Conservation (phyloP, 2,797 vertebrate species). For the Menidia menidia region DNA sequence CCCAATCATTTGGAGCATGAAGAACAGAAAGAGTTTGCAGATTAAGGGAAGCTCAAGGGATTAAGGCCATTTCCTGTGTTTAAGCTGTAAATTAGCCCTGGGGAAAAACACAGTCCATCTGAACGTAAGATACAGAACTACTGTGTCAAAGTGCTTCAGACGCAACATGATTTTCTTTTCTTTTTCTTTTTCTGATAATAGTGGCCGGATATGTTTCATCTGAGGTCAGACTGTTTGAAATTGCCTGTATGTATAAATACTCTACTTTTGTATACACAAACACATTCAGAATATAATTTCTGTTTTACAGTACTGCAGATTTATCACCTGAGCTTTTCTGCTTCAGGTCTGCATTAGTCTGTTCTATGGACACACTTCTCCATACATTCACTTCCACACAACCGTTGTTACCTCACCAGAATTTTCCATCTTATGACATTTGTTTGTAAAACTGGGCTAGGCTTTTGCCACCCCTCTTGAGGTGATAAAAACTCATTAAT, state of each 20-base stretch:
- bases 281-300: no score
- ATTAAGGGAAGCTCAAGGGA: slow-evolving; percentile 76
- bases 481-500: not conserved
- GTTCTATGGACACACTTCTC: not conserved
- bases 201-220: not conserved
- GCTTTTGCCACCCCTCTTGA: not conserved
- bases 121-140: slow-evolving; percentile 21
- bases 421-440: not conserved
- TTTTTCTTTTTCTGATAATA: not conserved
- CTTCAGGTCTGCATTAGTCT: not conserved
- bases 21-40: slow-evolving; percentile 78
- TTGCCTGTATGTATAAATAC: no score
- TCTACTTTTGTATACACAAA: no score
- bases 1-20: slow-evolving; percentile 74
- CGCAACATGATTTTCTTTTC: not conserved
- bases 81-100: slow-evolving; percentile 74
- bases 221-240: not conserved
- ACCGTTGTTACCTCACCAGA: not conserved
- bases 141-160: slow-evolving; percentile 6
- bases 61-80: slow-evolving; percentile 78
- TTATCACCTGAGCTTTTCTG: not conserved
- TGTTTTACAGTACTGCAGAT: not conserved
- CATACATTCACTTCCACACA: not conserved
- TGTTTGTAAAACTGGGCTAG: not conserved
- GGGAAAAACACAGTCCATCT: slow-evolving; percentile 42